Conservation (phyloP, 2,113 vertebrate genomes). For the Otus sunia region DNA sequence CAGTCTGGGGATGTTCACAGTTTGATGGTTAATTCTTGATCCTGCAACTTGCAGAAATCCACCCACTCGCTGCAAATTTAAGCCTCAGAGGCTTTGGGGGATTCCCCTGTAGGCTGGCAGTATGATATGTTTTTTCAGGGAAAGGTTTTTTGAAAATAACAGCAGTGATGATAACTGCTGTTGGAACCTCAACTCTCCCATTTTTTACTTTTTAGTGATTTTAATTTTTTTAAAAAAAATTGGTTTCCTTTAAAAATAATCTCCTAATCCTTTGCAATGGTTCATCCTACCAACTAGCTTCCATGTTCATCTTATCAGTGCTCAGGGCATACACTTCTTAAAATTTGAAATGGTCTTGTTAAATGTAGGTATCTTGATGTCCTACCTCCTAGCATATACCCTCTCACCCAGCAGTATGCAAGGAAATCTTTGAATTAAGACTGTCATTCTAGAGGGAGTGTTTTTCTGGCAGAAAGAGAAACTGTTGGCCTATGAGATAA, state of each 20-base stretch:
- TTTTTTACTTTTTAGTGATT: not conserved
- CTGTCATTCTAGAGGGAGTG: not conserved
- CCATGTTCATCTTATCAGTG: not conserved
- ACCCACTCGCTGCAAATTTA: not conserved
- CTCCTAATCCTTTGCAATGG: not conserved
- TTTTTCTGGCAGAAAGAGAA: not conserved
- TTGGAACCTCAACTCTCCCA: not conserved
- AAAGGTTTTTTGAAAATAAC: not conserved
- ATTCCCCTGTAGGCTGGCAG: not conserved
- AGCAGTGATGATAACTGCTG: not conserved
- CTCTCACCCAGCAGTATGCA: not conserved
- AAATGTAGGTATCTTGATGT: not conserved
- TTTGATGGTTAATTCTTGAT: not conserved
- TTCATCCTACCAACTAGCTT: not conserved
- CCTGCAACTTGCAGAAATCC: not conserved
- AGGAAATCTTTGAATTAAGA: not conserved
- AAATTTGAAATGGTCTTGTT: not conserved
- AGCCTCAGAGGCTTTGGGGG: not conserved
- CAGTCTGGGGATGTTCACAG: fast-evolving
- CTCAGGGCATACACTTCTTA: not conserved
- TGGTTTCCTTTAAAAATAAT: not conserved
- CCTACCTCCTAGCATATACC: not conserved
- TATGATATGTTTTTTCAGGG: not conserved
- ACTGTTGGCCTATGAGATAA: not conserved
- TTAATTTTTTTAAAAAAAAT: not conserved